Evolutionary conservation across 2,888 invertebrate species (phyloP).

Genomic region (Agelastica alni): DNA sequence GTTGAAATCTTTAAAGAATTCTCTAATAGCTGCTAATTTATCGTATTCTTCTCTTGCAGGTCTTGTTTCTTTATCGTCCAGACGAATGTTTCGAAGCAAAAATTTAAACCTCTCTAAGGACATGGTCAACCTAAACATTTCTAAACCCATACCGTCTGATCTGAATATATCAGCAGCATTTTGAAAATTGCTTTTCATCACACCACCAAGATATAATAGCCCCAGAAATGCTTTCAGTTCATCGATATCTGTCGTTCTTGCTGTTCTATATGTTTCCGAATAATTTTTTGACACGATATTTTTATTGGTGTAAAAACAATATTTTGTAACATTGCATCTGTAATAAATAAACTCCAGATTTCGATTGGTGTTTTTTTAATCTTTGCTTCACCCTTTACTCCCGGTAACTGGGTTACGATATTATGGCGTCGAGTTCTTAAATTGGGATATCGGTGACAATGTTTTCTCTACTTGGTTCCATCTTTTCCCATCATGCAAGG

Average conservation of each 20-base stretch:
- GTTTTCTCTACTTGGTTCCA: not conserved
- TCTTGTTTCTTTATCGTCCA: not conserved
- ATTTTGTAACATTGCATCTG: constrained; percentile 10
- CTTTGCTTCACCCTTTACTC: constrained; percentile 11
- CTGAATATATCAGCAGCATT: constrained; percentile 3
- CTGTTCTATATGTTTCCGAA: constrained; percentile 8
- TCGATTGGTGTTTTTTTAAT: constrained; percentile 8
- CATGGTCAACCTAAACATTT: not conserved
- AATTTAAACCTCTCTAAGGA: constrained; percentile 1
- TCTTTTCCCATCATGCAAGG: not conserved
- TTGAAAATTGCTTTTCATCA: not conserved
- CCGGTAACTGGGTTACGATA: too few species aligned
- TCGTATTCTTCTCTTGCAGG: not conserved
- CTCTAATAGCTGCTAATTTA: constrained; percentile 1
- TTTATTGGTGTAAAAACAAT: constrained; percentile 1
- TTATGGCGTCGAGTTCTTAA: not conserved
- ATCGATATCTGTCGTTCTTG: constrained; percentile 7
- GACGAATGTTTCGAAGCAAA: not conserved
- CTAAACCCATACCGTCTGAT: constrained; percentile 5
- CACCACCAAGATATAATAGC: constrained; percentile 3
- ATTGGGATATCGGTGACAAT: not conserved
- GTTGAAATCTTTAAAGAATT: constrained; percentile 5
- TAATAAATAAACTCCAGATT: constrained; percentile 9
- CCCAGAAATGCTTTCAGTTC: constrained; percentile 14
- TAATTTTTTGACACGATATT: constrained; percentile 3